These are phyloP conservation scores for Pelodiscus sinensis DNA, from an alignment of 2,113 vertebrate species.

Conservation along the genomic window DNA sequence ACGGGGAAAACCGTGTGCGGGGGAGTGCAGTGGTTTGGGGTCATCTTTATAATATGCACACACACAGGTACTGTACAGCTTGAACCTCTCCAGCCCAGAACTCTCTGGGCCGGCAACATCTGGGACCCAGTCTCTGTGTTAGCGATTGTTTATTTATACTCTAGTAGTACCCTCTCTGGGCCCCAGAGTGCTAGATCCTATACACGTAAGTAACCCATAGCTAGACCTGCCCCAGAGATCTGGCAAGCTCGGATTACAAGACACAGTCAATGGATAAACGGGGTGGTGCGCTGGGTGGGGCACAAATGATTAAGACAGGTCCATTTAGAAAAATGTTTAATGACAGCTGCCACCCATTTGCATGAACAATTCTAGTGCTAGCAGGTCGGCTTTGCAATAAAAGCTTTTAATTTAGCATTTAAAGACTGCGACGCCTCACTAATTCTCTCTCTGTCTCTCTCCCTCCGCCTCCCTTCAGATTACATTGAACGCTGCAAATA, in stretches of 20 bases:
- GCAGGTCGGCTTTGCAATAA: neutral
- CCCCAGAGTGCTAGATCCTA: neutral
- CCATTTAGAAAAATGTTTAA: neutral
- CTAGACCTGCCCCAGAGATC: neutral
- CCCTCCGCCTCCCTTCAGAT: slow-evolving; percentile 80
- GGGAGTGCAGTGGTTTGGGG: neutral
- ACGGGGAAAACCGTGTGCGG: neutral
- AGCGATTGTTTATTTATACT: neutral
- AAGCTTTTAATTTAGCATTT: neutral
- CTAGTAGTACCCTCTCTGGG: neutral
- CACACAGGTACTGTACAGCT: too few species aligned
- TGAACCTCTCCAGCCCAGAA: too few species aligned
- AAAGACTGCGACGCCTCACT: neutral
- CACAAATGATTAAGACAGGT: neutral
- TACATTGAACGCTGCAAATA: slow-evolving; percentile 91
- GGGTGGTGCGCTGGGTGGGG: neutral
- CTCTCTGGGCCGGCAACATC: too few species aligned
- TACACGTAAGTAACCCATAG: neutral
- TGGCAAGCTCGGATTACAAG: neutral
- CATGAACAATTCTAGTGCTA: neutral
- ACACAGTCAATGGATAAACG: rapidly evolving
- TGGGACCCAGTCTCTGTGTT: rapidly evolving
- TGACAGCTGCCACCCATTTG: neutral
- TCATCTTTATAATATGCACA: neutral
- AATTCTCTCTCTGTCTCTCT: slow-evolving; percentile 34